Conservation (phyloP, 2,113 vertebrate species). For the Panthera uncia region DNA sequence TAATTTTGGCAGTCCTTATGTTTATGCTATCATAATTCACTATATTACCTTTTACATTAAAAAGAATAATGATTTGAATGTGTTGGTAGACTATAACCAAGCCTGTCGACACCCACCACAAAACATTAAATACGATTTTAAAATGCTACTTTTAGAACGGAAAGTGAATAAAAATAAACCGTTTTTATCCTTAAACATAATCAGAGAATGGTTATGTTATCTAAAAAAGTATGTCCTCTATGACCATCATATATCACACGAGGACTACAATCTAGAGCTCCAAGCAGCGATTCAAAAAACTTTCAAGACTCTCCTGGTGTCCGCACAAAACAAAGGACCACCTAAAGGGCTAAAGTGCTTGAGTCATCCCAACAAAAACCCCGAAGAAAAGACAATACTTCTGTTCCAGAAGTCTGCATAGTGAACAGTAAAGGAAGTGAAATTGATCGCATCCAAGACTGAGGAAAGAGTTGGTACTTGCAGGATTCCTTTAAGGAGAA, state of each 20-base stretch:
- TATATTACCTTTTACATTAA: background rate
- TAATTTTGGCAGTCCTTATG: background rate
- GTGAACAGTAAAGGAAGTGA: background rate
- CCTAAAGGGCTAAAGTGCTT: background rate
- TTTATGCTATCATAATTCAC: background rate
- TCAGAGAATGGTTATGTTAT: conserved; percentile 11
- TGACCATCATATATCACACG: background rate
- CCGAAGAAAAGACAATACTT: conserved; percentile 5
- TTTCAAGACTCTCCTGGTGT: background rate
- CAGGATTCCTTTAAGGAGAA: conserved; percentile 46
- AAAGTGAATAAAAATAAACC: background rate
- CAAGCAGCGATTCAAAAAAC: background rate
- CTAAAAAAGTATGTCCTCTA: background rate
- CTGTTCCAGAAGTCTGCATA: background rate
- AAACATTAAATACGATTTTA: conserved; percentile 14
- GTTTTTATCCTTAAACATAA: background rate
- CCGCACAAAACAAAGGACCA: background rate
- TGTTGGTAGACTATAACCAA: background rate
- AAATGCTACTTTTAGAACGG: conserved; percentile 26
- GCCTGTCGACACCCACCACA: background rate
- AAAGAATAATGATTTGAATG: background rate
- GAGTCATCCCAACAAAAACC: background rate
- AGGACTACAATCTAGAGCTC: background rate
- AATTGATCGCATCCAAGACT: background rate
- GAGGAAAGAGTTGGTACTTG: background rate